phyloP scores from a whole-genome alignment of 2,113 vertebrate species.

The Oryzias curvinotus region DNA sequence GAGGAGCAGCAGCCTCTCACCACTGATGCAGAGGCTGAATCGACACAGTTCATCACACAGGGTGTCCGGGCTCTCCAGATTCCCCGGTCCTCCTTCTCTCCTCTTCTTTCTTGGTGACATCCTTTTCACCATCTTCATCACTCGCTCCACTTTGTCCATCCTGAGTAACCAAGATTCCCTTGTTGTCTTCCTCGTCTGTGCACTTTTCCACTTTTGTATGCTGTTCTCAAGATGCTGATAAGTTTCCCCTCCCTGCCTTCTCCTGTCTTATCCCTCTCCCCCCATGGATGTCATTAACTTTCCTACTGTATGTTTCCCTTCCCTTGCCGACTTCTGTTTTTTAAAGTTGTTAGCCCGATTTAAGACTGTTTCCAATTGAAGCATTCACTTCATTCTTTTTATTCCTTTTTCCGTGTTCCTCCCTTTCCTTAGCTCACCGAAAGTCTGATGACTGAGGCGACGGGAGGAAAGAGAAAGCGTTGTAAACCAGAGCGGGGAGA shows the following conservation, averaged over 20 bases:
- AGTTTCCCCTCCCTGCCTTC: constrained; percentile 27
- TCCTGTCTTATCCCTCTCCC: neutral
- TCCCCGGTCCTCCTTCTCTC: constrained; percentile 50
- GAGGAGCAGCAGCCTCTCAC: constrained; percentile 41
- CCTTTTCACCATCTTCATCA: constrained; percentile 72
- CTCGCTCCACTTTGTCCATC: constrained; percentile 72
- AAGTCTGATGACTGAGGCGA: constrained; percentile 21
- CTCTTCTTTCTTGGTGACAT: constrained; percentile 70
- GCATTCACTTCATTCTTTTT: constrained; percentile 4
- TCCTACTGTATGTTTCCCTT: constrained; percentile 3
- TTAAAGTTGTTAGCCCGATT: neutral
- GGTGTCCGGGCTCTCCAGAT: constrained; percentile 64
- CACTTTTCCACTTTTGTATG: neutral
- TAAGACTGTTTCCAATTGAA: neutral
- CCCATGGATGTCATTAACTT: constrained; percentile 6
- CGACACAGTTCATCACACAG: constrained; percentile 68
- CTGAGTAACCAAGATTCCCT: constrained; percentile 1
- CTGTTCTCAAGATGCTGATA: constrained; percentile 1
- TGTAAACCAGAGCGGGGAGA: constrained; percentile 30
- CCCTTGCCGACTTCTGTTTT: neutral
- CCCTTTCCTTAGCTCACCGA: constrained; percentile 9
- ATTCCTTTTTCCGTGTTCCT: neutral
- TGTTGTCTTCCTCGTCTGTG: neutral
- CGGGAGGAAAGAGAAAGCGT: constrained; percentile 32
- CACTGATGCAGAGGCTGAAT: constrained; percentile 65